phyloP scores from a whole-genome alignment of 2,888 invertebrate genomes.

The Acronicta aceris region DNA sequence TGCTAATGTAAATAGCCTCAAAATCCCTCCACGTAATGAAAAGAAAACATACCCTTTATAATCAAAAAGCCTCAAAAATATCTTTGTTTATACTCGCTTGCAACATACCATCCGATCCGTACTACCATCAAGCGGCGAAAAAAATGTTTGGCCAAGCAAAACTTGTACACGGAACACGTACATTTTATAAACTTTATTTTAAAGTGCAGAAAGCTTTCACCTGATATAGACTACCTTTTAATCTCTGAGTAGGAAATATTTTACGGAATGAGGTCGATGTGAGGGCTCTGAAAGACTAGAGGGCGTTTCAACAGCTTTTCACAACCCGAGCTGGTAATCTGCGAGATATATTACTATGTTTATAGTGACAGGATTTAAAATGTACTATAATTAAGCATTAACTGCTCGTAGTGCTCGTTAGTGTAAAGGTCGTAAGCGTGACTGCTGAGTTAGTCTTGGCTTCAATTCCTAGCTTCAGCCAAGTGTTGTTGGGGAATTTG shows the following conservation, averaged over 20 bases:
- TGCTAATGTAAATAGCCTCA: slow-evolving; percentile 7
- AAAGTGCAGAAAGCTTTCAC: slow-evolving; percentile 41
- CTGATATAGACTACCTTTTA: slow-evolving; percentile 45
- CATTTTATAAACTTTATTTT: slow-evolving; percentile 50
- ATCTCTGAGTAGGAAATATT: slow-evolving; percentile 48
- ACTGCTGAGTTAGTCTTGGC: no score
- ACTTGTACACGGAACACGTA: slow-evolving; percentile 26
- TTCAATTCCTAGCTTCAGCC: no score
- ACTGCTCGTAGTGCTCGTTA: no score
- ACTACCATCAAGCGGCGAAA: slow-evolving; percentile 27
- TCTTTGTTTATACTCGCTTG: slow-evolving; percentile 11
- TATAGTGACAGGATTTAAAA: slow-evolving; percentile 22
- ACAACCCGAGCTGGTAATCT: slow-evolving; percentile 49
- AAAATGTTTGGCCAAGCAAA: slow-evolving; percentile 30
- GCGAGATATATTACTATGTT: slow-evolving; percentile 41
- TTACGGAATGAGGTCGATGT: slow-evolving; percentile 53
- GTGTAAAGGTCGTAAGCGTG: no score
- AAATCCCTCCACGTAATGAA: slow-evolving; percentile 13
- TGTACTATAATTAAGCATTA: slow-evolving; percentile 36
- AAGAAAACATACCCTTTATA: slow-evolving; percentile 20
- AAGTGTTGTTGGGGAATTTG: no score
- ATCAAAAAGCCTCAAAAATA: slow-evolving; percentile 26
- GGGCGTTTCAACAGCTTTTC: slow-evolving; percentile 51
- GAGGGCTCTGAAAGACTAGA: slow-evolving; percentile 46
- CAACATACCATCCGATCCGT: slow-evolving; percentile 1